phyloP scores from a whole-genome alignment of 2,888 invertebrate genomes.

The Apotomis turbidana region DNA sequence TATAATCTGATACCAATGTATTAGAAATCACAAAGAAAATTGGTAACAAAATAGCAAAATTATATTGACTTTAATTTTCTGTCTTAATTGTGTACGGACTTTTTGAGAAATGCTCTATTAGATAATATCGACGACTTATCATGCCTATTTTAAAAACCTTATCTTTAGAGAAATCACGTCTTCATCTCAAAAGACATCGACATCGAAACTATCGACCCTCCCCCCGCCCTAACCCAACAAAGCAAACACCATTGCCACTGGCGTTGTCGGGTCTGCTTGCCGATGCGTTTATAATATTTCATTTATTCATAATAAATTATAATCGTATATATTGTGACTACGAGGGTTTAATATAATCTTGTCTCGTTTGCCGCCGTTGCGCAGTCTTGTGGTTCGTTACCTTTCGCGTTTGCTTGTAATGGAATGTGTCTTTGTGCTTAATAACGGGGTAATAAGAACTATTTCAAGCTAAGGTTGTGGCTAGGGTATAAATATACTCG shows the following conservation, averaged over 20 bases:
- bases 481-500: not conserved
- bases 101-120: too few species aligned
- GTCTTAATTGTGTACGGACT: too few species aligned
- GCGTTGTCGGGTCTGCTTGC: slow-evolving; percentile 80
- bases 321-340: slow-evolving; percentile 68
- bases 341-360: slow-evolving; percentile 66
- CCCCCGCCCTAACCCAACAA: slow-evolving; percentile 69
- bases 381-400: slow-evolving; percentile 45
- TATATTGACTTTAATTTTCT: too few species aligned
- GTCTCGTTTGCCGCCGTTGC: slow-evolving; percentile 38
- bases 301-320: slow-evolving; percentile 84
- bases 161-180: not conserved
- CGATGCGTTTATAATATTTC: slow-evolving; percentile 84
- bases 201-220: slow-evolving; percentile 5
- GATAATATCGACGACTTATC: too few species aligned
- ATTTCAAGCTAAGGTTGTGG: slow-evolving; percentile 7
- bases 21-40: too few species aligned
- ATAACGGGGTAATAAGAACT: slow-evolving; percentile 31
- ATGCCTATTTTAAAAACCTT: not conserved
- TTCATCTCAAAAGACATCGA: not conserved
- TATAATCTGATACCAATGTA: too few species aligned
- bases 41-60: too few species aligned
- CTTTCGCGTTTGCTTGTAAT: slow-evolving; percentile 42
- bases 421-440: slow-evolving; percentile 36
- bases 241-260: slow-evolving; percentile 83